Base-by-base conservation (phyloP, 2,888 invertebrate genomes). In the Troilus luridus region DNA sequence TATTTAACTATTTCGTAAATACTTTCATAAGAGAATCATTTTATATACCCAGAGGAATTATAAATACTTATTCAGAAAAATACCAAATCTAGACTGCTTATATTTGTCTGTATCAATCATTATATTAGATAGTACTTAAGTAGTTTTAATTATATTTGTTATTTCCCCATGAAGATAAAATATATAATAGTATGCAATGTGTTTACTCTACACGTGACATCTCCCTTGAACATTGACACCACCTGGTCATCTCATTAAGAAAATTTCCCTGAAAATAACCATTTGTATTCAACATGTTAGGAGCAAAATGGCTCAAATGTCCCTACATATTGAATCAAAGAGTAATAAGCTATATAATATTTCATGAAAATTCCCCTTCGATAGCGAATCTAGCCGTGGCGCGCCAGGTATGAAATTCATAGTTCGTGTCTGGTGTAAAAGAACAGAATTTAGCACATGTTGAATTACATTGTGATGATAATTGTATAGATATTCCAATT, bases 291-390 rank as follows among this genome's bases (percentile, higher is more conserved):
- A 0, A n/a, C 10, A 85, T 12, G 85, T 10, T 12, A 10, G 21
- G 85, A 5, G 9, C 56, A 81, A 58, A n/a, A 85, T n/a, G 56
- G 56, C 56, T 56, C 85, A 54, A 85, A 85, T 85, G 56, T 54
- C 56, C 54, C 85, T 56, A 56, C 85, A 56, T 85, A 85, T 85
- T 56, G 85, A 85, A 85, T 85, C 85, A 85, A 85, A 85, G 54
- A 58, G 56, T n/a, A 85, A 58, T 85, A 85, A 56, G 85, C 41
- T 54, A 56, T 81, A 21, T 81, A 81, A 85, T 85, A 85, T 85
- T 56, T 58, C 56, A 58, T 5, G 56, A 85, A 85, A 56, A 19
- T 85, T 56, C 56, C 56, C n/a, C 21, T 85, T n/a, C 10, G 56
- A 11, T n/a, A n/a, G 56, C n/a, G 56, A 56, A 56, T 56, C 7